Base-by-base conservation (phyloP, 2,113 vertebrate genomes). In the Regulus satrapa region DNA sequence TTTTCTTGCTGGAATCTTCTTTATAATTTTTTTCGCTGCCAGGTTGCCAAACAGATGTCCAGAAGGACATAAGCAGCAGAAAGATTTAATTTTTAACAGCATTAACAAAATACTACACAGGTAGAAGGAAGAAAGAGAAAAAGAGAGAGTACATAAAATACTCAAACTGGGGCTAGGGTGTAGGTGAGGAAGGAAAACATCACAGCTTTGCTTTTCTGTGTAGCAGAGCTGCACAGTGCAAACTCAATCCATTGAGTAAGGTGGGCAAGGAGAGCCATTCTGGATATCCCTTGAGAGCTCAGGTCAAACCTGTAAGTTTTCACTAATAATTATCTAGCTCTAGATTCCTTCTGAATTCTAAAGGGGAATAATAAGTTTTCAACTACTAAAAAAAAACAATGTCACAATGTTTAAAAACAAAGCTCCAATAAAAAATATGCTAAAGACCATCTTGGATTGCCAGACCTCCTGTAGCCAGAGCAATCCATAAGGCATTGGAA, bases 401-500 rank as follows among this genome's bases (percentile, higher is more conserved):
- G 16, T 79, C 48, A 51, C 26, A n/a, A 92, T 81, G 48, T 85
- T 89, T 92, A 95, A 95, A 94, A 97, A 49, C 73, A 86, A 88
- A 74, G 71, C 64, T 95, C 49, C 52, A 74, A 73, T 82, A 92
- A 87, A 94, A 94, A 87, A 54, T 48, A 81, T 61, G 49, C 83
- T 68, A 75, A 94, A 94, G 87, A 91, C 40, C 69, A 71, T 91
- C 68, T 56, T 24, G 84, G 92, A 92, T 66, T 96, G 94, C 82
- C 91, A 83, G 59, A 92, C 88, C 78, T 80, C 7, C 43, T 12
- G 12, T 1, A 18, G 91, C 71, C 94, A 71, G 59, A 90, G 86
- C 86, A 92, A 93, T 69, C 88, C 88, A 7, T 94, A 96, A 97
- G 96, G 90, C 96, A 94, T 94, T 75, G 38, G 73, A 93, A 83